Evolutionary conservation across 2,797 vertebrate species (phyloP).

Genomic region (Falco berigora): DNA sequence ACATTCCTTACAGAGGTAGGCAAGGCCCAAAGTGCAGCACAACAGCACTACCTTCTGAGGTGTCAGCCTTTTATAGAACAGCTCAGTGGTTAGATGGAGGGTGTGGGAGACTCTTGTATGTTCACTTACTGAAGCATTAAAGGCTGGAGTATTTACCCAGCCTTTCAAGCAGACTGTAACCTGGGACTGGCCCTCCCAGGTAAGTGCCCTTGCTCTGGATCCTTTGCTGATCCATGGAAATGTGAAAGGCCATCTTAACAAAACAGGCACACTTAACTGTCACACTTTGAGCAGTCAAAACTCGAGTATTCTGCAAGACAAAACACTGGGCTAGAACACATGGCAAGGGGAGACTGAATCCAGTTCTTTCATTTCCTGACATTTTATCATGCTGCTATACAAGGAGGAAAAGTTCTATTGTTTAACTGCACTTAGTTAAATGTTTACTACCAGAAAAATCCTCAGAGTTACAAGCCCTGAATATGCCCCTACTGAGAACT

Average conservation of each 20-base stretch:
- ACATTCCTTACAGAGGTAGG: not conserved
- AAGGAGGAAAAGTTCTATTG: not conserved
- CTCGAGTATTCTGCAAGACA: not conserved
- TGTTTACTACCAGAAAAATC: not conserved
- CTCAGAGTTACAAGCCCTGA: not conserved
- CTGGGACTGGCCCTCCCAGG: not conserved
- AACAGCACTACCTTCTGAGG: not conserved
- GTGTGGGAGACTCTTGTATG: not conserved
- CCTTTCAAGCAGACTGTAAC: not conserved
- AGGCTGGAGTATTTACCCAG: not conserved
- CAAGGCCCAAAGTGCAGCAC: accelerated
- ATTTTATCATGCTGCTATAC: not conserved
- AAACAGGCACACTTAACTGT: too few species aligned
- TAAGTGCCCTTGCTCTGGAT: not conserved
- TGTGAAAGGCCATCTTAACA: too few species aligned
- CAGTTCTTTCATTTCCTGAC: not conserved
- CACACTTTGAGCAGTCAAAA: not conserved
- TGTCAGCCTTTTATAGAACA: not conserved
- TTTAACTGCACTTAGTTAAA: not conserved
- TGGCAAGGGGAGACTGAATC: not conserved
- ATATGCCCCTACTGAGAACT: not conserved
- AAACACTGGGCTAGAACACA: not conserved
- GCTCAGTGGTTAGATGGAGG: not conserved
- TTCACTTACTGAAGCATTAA: not conserved
- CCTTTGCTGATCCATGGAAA: not conserved